These are phyloP conservation scores for Sturnus vulgaris DNA, from an alignment of 2,113 vertebrate species.

Conservation along the genomic window DNA sequence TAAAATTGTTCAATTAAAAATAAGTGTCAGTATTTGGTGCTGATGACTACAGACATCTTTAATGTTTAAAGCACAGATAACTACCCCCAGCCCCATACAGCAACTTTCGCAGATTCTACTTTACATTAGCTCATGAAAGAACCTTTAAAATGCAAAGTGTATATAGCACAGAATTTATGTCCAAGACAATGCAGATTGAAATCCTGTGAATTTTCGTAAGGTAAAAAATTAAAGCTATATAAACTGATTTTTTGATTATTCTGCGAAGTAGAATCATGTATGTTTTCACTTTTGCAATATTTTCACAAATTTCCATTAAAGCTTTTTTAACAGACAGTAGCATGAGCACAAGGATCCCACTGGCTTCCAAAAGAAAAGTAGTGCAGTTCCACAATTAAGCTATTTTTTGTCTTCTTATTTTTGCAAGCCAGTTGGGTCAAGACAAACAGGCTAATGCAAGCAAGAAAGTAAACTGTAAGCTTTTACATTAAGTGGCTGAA, in stretches of 20 bases:
- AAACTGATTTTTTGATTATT: constrained; percentile 65
- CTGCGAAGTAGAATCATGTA: constrained; percentile 72
- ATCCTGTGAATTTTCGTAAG: constrained; percentile 31
- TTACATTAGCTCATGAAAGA: constrained; percentile 42
- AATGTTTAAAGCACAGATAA: constrained; percentile 58
- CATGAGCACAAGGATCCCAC: constrained; percentile 23
- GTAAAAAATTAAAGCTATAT: constrained; percentile 75
- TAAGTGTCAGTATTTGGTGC: constrained; percentile 63
- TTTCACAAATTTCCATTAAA: constrained; percentile 66
- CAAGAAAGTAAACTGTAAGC: constrained; percentile 36
- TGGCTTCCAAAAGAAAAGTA: constrained; percentile 46
- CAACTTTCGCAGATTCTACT: constrained; percentile 62
- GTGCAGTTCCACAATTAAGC: not conserved
- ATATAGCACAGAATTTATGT: constrained; percentile 35
- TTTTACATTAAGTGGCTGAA: constrained; percentile 11
- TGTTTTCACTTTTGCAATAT: constrained; percentile 35
- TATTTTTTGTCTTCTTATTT: not conserved
- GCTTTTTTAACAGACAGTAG: constrained; percentile 60
- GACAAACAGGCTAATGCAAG: constrained; percentile 52
- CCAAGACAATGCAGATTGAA: constrained; percentile 48
- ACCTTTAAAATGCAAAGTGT: constrained; percentile 27
- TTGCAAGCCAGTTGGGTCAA: constrained; percentile 53
- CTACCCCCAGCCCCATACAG: constrained; percentile 36
- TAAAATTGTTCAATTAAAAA: constrained; percentile 65
- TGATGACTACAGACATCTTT: constrained; percentile 53